Base-by-base conservation (phyloP, 2,113 vertebrate genomes). In the Amphiprion ocellaris region DNA sequence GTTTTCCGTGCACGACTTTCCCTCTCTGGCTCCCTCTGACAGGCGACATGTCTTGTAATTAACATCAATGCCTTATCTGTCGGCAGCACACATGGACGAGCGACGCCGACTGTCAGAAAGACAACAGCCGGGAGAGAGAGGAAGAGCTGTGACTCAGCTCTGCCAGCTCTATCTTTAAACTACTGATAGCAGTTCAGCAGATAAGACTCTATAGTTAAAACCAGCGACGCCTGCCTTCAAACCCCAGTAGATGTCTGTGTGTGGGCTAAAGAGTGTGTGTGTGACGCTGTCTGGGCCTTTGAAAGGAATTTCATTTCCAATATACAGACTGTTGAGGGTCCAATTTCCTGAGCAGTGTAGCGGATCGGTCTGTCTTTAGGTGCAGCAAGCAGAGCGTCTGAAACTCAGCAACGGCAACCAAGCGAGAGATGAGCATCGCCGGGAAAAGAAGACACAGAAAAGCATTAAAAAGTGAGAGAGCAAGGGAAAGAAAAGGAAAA, bases 261-360 rank as follows among this genome's bases (percentile, higher is more conserved):
- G 66, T 39, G n/a, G 50, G n/a, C 7, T 37, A 10, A 37, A 37
- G 79, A 50, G 81, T 68, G 71, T 23, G 63, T 15, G 46, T 41
- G n/a, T 41, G 65, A 30, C 12, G 44, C 16, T 39, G 54, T 78
- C 59, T 74, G 46, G 49, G 49, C 24, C 59, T 83, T 77, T 84
- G 62, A 84, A 73, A 78, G 79, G 76, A 90, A 86, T 88, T 82
- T 85, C 68, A 86, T 81, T 81, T 88, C 71, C 88, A 89, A 83
- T 76, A 83, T 65, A 81, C 24, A 78, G 63, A 74, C 77, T 82
- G 84, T 79, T 87, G 79, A 90, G 77, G 79, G 84, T 84, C 79
- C 89, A 89, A 87, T 90, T 87, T 92, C 87, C 83, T 86, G 83
- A 75, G 58, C 71, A 55, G 85, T 58, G 68, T 62, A 74, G 73